Evolutionary conservation across 2,797 vertebrate species (phyloP).

Genomic region (Threskiornis aethiopicus): DNA sequence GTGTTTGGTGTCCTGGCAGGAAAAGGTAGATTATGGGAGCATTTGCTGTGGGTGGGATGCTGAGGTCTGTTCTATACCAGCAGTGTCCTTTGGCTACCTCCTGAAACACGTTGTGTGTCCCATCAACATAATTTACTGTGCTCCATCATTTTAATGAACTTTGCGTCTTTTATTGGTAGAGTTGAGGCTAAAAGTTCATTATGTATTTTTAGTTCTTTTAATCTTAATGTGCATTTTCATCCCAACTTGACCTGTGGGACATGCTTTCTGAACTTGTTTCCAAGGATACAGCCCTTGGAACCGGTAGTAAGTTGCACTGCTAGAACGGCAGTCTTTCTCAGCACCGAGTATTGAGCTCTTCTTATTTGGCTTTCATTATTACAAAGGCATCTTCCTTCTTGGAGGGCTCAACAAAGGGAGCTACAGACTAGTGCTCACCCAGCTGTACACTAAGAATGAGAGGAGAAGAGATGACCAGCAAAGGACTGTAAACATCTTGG

Average conservation of each 20-base stretch:
- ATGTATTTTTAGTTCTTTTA: neutral
- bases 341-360: neutral
- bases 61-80: neutral
- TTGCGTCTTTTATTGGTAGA: neutral
- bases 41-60: neutral
- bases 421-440: neutral
- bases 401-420: neutral
- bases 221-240: neutral
- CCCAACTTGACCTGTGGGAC: neutral
- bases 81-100: neutral
- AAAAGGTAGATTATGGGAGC: neutral
- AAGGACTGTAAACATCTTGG: neutral
- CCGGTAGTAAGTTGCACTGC: neutral
- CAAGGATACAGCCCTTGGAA: neutral
- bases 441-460: neutral
- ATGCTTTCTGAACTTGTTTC: neutral
- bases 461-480: neutral
- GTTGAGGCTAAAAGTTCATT: neutral
- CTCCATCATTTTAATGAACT: neutral
- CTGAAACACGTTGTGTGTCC: neutral
- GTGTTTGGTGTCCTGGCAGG: neutral
- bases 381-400: neutral
- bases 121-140: neutral
- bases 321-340: neutral
- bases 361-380: neutral